phyloP scores from a whole-genome alignment of 2,113 vertebrate genomes.

The Hippocampus comes region DNA sequence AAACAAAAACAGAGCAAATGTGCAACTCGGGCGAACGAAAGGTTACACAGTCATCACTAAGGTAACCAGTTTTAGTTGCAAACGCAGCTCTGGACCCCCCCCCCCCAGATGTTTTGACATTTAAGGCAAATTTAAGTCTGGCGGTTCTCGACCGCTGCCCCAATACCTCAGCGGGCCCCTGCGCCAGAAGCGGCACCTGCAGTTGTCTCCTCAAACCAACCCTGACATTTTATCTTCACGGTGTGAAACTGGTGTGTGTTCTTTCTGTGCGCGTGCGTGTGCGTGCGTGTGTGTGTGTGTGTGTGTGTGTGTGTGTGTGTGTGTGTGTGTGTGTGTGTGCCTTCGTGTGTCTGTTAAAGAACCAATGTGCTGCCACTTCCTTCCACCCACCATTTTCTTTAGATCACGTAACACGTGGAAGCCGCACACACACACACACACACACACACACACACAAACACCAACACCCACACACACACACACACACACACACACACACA shows the following conservation, averaged over 20 bases:
- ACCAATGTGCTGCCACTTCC: slow-evolving; percentile 37
- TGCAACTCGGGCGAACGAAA: slow-evolving; percentile 55
- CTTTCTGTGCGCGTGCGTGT: background rate
- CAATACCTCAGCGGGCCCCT: slow-evolving; percentile 40
- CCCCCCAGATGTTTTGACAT: slow-evolving; percentile 65
- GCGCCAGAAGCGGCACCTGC: slow-evolving; percentile 52
- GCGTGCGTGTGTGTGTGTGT: background rate
- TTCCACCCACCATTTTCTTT: slow-evolving; percentile 56
- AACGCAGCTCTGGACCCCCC: slow-evolving; percentile 31
- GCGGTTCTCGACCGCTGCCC: slow-evolving; percentile 45
- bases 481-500: no score
- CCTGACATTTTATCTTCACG: slow-evolving; percentile 61
- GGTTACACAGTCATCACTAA: slow-evolving; percentile 54
- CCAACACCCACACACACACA: no score
- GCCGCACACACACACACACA: slow-evolving; percentile 4
- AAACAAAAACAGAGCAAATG: slow-evolving; percentile 38
- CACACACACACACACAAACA: no score
- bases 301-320: background rate
- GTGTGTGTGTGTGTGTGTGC: background rate
- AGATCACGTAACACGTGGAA: slow-evolving; percentile 47
- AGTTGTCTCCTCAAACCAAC: slow-evolving; percentile 51
- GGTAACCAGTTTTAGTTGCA: slow-evolving; percentile 54
- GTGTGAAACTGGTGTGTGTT: slow-evolving; percentile 23
- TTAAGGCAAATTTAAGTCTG: slow-evolving; percentile 63
- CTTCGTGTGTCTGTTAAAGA: slow-evolving; percentile 16